These are phyloP conservation scores for Martes martes DNA, from an alignment of 2,113 vertebrate species.

Conservation along the genomic window DNA sequence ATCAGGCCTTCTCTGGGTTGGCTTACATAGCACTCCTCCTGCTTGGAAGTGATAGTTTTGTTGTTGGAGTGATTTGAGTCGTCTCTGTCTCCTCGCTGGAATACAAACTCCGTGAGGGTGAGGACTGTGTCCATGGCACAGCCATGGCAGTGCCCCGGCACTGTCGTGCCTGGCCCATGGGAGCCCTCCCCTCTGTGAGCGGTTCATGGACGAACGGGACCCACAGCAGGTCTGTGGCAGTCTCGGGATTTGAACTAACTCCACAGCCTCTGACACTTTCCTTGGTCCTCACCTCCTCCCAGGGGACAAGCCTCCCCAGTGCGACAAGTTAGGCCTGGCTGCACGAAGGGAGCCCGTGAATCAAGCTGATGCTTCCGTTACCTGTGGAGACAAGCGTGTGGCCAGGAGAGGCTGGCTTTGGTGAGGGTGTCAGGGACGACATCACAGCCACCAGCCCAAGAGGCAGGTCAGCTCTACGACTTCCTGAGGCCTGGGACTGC, in stretches of 20 bases:
- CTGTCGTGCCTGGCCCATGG: fast-evolving
- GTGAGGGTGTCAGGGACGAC: fast-evolving
- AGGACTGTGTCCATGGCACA: fast-evolving
- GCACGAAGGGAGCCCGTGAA: slow-evolving; percentile 71
- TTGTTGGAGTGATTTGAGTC: background rate
- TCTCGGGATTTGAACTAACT: background rate
- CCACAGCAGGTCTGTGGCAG: fast-evolving
- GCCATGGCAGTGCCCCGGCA: fast-evolving
- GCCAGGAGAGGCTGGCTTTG: background rate
- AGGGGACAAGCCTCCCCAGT: background rate
- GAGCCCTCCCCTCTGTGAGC: fast-evolving
- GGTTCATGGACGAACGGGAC: fast-evolving
- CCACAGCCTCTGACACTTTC: background rate
- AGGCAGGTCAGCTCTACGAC: background rate
- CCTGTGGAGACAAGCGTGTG: slow-evolving; percentile 64
- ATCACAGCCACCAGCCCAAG: background rate
- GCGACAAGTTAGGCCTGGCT: slow-evolving; percentile 48
- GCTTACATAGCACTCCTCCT: too few species aligned
- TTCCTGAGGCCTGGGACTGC: background rate
- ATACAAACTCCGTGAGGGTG: fast-evolving
- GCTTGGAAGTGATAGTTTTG: background rate
- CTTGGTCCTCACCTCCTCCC: background rate
- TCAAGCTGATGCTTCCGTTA: slow-evolving; percentile 82
- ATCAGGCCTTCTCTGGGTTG: background rate
- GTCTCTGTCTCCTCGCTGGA: background rate